phyloP scores from a whole-genome alignment of 2,113 vertebrate species.

The Brienomyrus brachyistius region DNA sequence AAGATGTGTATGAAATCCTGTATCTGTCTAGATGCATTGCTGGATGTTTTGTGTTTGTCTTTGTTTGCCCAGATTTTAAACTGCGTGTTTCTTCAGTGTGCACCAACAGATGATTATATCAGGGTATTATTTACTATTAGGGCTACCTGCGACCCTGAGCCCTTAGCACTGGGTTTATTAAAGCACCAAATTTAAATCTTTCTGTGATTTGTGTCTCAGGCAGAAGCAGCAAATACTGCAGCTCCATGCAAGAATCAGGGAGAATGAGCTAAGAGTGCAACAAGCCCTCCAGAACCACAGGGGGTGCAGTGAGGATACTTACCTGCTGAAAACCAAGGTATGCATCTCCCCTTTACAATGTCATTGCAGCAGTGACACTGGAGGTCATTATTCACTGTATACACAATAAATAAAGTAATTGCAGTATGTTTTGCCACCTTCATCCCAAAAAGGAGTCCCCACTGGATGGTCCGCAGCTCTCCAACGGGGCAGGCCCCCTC shows the following conservation, averaged over 20 bases:
- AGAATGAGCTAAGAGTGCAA: slow-evolving; percentile 79
- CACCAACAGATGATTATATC: not conserved
- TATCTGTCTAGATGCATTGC: not conserved
- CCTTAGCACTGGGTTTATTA: not conserved
- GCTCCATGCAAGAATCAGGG: slow-evolving; percentile 81
- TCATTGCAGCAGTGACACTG: not conserved
- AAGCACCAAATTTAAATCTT: not conserved
- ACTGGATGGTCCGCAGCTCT: slow-evolving; percentile 29
- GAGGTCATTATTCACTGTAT: not conserved
- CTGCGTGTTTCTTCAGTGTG: not conserved
- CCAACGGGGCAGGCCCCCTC: slow-evolving; percentile 48
- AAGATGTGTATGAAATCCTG: not conserved
- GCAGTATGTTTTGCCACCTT: not conserved
- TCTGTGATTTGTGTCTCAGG: slow-evolving; percentile 52
- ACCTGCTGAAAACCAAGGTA: slow-evolving; percentile 69
- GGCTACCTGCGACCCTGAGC: not conserved
- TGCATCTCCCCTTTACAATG: not conserved
- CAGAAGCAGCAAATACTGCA: slow-evolving; percentile 89
- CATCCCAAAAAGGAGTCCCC: slow-evolving; percentile 40
- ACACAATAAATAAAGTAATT: not conserved
- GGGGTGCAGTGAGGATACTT: slow-evolving; percentile 66
- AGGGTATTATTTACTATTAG: not conserved
- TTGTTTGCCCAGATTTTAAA: not conserved
- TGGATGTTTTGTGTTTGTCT: not conserved
- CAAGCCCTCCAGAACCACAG: slow-evolving; percentile 75